A percentile compares a stretch with the other conserved stretches of the same genome.
Evolutionary conservation across 2,888 invertebrate genomes (phyloP).

Genomic region (Phortica okadai): DNA sequence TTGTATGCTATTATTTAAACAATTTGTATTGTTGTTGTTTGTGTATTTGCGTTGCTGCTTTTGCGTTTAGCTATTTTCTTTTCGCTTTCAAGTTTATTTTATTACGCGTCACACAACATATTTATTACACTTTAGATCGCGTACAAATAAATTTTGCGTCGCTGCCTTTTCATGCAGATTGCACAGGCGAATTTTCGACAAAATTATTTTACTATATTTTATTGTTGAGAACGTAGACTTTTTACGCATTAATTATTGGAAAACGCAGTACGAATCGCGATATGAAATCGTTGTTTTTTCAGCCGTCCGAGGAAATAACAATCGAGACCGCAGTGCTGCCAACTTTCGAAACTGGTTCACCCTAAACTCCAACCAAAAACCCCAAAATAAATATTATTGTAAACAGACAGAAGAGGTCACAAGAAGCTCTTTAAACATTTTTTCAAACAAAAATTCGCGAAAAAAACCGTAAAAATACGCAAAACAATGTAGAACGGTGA

Average conservation of each 20-base stretch:
- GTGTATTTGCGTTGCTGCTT: slow-evolving; percentile 12
- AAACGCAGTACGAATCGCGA: not conserved
- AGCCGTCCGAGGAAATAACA: too few relatives aligned
- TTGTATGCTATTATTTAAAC: slow-evolving; percentile 36
- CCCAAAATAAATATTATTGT: too few relatives aligned
- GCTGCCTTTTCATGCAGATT: not conserved
- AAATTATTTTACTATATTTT: not conserved
- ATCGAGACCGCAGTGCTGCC: too few relatives aligned
- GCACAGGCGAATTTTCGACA: not conserved
- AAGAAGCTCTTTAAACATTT: too few relatives aligned
- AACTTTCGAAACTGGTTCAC: too few relatives aligned
- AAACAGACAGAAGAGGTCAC: too few relatives aligned
- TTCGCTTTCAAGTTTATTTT: slow-evolving; percentile 25
- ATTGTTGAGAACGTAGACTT: not conserved
- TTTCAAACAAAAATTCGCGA: too few relatives aligned
- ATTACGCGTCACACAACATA: slow-evolving; percentile 24
- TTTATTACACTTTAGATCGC: too few relatives aligned
- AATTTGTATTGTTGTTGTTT: slow-evolving; percentile 36
- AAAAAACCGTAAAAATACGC: too few relatives aligned
- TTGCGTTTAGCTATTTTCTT: slow-evolving; percentile 3
- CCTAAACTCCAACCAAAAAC: too few relatives aligned
- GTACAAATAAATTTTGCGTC: not conserved
- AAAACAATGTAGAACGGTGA: too few relatives aligned
- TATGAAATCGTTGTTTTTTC: not conserved
- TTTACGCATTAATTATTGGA: slow-evolving; percentile 23